Evolutionary conservation across 2,888 invertebrate genomes (phyloP), one percentile per base, ranked within the genome.

Genomic region (Rhingia campestris): DNA sequence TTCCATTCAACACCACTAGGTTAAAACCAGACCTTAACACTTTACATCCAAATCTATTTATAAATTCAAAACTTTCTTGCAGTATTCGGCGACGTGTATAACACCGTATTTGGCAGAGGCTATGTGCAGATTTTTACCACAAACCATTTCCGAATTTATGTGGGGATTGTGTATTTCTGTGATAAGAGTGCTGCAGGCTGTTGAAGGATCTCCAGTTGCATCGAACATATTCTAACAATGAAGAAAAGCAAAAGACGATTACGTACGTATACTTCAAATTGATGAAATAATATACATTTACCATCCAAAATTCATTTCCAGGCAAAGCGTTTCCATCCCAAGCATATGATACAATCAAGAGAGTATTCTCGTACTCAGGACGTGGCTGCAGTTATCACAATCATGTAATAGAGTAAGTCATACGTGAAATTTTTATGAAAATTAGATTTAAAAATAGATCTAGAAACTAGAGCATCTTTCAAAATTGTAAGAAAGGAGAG

Each of bases 251-350:
- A 32, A 22, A 22, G 22, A 2, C 22, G 22, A 32, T 37, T 22
- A 22, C 22, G 22, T 22, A 22, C 22, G 22, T 22, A 22, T 22
- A 22, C 22, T 22, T 22, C n/a, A 22, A 22, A 22, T 22, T 22
- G 2, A 22, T 1, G 22, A 22, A 1, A 22, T 22, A n/a, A n/a
- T 22, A 22, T 22, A 22, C 33, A 70, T 82, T 90, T 69, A 93
- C 93, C 86, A 90, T 89, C 95, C 95, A 95, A 89, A 94, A 95
- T 88, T 95, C 95, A 87, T 95, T 95, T 54, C 95, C 95, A 0
- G 95, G 95, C 74, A 94, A 92, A 0, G 95, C 93, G 88, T 95
- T 95, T 6, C 94, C 94, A 88, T 95, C 95, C 94, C 95, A 95
- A 0, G 95, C 94, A 87, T 95, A 95, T 0, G 94, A 94, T 39